Base-by-base conservation (phyloP, 2,888 invertebrate genomes). In the Ophonus ardosiacus region DNA sequence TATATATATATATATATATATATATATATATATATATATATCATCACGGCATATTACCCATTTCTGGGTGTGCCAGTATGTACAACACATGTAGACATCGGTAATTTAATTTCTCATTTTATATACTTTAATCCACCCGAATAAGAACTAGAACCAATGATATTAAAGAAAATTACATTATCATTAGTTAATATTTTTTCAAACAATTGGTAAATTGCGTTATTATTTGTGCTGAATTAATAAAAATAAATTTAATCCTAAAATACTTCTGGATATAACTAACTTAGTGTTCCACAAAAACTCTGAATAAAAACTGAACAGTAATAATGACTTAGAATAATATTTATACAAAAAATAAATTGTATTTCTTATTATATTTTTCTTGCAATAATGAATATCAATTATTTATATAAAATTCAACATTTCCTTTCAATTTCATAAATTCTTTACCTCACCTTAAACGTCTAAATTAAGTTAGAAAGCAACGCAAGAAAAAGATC, bases 211-310 rank as follows among this genome's bases (percentile, higher is more conserved):
- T 63, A 63, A 21, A 63, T 61, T 63, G 21, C 21, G 7, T 24
- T 10, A 13, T 10, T 21, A 24, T 63, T 63, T 63, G 10, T 17
- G 13, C 13, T 13, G 63, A 24, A 24, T 63, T 63, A 63, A 24
- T 63, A 63, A 63, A 63, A 63, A 63, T 8, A 18, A 8, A 63
- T 63, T 63, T 63, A 13, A 21, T 63, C 63, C 24, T 13, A 63
- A 63, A 63, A 24, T 63, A 63, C 63, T 63, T 63, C 63, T 63
- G 24, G 63, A 21, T 63, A 63, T 63, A 24, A 63, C 63, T 63
- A 63, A 63, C 63, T 24, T 24, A 63, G 63, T 63, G 5, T 21
- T 63, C 7, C 18, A 63, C 13, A 63, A 63, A 63, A 63, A 63
- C 10, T 0, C 5, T 63, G 1, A 18, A 24, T 63, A 63, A 63